These are phyloP conservation scores for Sanderia malayensis DNA, from an alignment of 30 jellyfish, hydroid and myxozoan species.

Conservation along the genomic window DNA sequence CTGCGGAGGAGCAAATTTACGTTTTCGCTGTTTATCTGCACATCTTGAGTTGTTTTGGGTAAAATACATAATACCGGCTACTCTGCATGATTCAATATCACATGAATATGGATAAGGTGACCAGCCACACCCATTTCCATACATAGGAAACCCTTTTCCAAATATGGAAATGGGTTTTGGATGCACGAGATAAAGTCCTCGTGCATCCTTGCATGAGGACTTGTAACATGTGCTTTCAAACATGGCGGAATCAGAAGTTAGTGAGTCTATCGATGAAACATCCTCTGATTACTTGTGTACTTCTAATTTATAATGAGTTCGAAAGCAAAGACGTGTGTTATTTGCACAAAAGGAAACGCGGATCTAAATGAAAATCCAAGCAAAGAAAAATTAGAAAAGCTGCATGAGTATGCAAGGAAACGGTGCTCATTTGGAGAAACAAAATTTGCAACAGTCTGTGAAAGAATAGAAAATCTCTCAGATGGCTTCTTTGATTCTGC, in stretches of 20 bases:
- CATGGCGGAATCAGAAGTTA: slow-evolving; percentile 1
- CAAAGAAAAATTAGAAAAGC: too few relatives aligned
- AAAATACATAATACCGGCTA: background rate
- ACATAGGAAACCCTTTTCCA: background rate
- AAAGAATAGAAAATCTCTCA: too few relatives aligned
- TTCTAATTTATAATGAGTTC: background rate
- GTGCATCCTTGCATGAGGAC: slow-evolving; percentile 1
- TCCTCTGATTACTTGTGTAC: slow-evolving; percentile 1
- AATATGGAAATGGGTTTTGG: background rate
- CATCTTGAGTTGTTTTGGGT: background rate
- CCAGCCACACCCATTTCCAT: background rate
- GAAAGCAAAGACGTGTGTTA: background rate
- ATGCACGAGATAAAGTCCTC: background rate
- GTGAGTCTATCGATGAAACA: background rate
- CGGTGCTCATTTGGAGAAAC: too few relatives aligned
- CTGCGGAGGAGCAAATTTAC: background rate
- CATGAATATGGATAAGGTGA: background rate
- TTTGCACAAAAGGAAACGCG: background rate
- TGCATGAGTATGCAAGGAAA: too few relatives aligned
- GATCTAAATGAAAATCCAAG: too few relatives aligned
- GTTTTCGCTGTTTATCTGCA: background rate
- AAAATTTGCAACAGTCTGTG: too few relatives aligned
- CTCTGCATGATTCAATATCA: background rate
- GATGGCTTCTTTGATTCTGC: too few relatives aligned
- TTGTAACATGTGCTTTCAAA: background rate